A percentile compares a stretch with the other conserved stretches of the same genome.
Evolutionary conservation across 2,113 vertebrate species (phyloP).

Genomic region (Protobothrops mucrosquamatus): DNA sequence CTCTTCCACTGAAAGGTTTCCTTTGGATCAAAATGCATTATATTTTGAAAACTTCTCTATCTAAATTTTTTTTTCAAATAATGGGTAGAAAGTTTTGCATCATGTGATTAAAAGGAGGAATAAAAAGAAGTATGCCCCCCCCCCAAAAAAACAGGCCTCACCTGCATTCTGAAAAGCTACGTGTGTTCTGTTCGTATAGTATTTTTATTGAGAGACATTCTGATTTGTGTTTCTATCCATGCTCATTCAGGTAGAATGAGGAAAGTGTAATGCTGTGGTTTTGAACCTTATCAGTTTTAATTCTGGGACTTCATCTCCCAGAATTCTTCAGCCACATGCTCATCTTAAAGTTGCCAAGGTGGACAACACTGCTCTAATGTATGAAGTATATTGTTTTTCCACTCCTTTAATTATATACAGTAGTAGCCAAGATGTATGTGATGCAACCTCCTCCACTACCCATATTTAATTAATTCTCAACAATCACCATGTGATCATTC

Average conservation of each 20-base stretch:
- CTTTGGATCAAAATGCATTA: background rate
- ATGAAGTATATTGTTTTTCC: background rate
- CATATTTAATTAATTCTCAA: background rate
- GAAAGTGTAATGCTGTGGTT: background rate
- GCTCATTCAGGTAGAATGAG: background rate
- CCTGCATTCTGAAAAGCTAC: background rate
- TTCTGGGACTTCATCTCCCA: too few relatives aligned
- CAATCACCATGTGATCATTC: background rate
- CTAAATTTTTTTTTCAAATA: background rate
- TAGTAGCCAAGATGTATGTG: background rate
- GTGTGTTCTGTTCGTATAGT: background rate
- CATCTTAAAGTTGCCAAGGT: background rate
- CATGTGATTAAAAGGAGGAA: background rate
- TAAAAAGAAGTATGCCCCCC: background rate
- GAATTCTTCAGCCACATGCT: too few relatives aligned
- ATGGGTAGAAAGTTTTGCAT: background rate
- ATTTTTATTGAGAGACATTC: background rate
- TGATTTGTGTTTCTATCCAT: background rate
- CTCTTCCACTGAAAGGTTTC: background rate
- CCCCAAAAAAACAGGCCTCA: background rate
- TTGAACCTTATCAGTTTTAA: too few relatives aligned
- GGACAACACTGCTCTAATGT: background rate
- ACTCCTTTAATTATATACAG: background rate
- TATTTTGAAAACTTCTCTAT: background rate
- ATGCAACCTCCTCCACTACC: background rate